These are phyloP conservation scores for Muraenolepis orangiensis DNA, from an alignment of 2,797 vertebrate species.

Conservation along the genomic window DNA sequence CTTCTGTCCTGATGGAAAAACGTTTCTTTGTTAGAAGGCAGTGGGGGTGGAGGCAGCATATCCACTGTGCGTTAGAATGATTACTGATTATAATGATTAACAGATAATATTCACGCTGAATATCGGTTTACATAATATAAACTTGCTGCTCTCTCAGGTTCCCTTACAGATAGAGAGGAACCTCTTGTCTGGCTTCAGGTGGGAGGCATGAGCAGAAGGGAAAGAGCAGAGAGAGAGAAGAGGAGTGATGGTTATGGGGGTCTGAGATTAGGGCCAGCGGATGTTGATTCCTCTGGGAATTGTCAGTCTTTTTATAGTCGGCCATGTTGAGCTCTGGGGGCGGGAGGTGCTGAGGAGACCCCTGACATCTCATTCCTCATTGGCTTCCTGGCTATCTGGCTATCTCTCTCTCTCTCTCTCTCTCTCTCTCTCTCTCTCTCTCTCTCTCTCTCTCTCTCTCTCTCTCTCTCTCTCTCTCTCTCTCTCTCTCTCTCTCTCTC, in stretches of 20 bases:
- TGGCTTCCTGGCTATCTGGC: neutral
- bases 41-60: no score
- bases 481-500: no score
- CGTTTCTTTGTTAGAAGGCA: no score
- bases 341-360: conserved; percentile 15
- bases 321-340: conserved; percentile 13
- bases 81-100: no score
- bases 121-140: no score
- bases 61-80: no score
- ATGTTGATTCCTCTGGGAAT: conserved; percentile 65
- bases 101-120: no score
- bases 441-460: neutral
- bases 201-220: conserved; percentile 17
- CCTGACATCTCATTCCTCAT: conserved; percentile 30
- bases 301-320: conserved; percentile 57
- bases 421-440: no score
- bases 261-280: conserved; percentile 52
- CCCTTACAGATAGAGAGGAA: no score
- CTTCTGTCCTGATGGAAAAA: no score
- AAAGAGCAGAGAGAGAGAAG: conserved; percentile 19
- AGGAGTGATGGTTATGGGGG: conserved; percentile 45
- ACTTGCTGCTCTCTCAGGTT: no score
- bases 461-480: neutral
- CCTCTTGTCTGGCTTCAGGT: neutral
- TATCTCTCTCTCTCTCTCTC: neutral